These are phyloP conservation scores for Urocyon cinereoargenteus DNA, from an alignment of 2,797 vertebrate genomes.

Conservation along the genomic window DNA sequence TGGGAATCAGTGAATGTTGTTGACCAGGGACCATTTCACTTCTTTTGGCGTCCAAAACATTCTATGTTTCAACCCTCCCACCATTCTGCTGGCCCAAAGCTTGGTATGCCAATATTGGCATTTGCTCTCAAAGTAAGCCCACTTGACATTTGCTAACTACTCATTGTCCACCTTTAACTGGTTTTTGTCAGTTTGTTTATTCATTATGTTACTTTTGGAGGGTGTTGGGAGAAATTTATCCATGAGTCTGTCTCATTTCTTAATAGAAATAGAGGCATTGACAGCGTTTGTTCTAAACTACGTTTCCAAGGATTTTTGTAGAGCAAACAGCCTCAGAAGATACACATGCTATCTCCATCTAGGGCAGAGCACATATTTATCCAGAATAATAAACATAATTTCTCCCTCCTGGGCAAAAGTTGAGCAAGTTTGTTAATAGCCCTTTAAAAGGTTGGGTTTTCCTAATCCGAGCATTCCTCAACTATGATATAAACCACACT, in stretches of 20 bases:
- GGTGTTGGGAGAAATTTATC: background rate
- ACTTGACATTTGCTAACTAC: background rate
- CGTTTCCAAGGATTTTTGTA: background rate
- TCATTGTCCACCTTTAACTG: background rate
- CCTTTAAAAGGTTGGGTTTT: background rate
- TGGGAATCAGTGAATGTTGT: background rate
- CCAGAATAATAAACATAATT: conserved; percentile 4
- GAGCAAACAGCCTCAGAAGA: background rate
- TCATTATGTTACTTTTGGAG: background rate
- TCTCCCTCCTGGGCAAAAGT: background rate
- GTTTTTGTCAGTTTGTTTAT: background rate
- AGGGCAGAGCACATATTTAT: background rate
- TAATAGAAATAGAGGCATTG: background rate
- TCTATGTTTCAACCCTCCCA: background rate
- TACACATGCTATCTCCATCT: background rate
- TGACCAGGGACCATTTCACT: background rate
- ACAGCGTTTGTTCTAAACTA: background rate
- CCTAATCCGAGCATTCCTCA: background rate
- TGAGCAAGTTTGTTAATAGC: background rate
- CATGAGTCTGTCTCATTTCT: background rate
- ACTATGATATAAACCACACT: background rate
- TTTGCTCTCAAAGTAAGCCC: background rate
- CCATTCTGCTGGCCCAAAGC: background rate
- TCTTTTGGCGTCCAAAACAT: background rate
- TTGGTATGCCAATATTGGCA: background rate